A percentile compares a stretch with the other conserved stretches of the same genome.
phyloP scores from a whole-genome alignment of 2,113 vertebrate species.

The Heterochromis multidens region DNA sequence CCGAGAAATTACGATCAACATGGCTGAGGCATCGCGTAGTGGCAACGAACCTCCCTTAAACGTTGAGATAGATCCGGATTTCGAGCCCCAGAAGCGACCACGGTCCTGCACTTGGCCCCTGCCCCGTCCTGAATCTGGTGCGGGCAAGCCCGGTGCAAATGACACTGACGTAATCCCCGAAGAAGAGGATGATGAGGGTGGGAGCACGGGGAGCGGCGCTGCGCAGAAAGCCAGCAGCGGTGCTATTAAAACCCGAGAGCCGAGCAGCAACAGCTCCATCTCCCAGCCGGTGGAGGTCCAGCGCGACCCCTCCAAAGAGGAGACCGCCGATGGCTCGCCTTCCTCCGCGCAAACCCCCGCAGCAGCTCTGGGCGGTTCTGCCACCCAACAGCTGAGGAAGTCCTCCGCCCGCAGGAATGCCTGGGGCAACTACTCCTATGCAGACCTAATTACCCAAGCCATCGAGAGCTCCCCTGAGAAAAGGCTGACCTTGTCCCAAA shows the following conservation, averaged over 20 bases:
- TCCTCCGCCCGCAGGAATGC: slow-evolving; percentile 93
- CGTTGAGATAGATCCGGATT: slow-evolving; percentile 92
- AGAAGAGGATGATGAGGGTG: slow-evolving; percentile 87
- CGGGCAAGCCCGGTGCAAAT: slow-evolving; percentile 81
- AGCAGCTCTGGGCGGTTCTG: slow-evolving; percentile 63
- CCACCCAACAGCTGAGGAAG: slow-evolving; percentile 85
- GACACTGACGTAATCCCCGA: slow-evolving; percentile 88
- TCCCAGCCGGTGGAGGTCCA: slow-evolving; percentile 51
- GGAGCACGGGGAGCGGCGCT: slow-evolving; percentile 64
- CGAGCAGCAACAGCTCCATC: not conserved
- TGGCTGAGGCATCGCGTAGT: slow-evolving; percentile 80
- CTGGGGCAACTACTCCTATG: slow-evolving; percentile 97
- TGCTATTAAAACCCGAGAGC: slow-evolving; percentile 3
- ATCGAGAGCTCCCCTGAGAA: slow-evolving; percentile 95
- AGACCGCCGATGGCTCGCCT: slow-evolving; percentile 60
- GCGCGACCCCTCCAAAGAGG: slow-evolving; percentile 49
- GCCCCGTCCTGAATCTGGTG: slow-evolving; percentile 88
- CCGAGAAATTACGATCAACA: slow-evolving; percentile 60
- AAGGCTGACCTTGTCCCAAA: slow-evolving; percentile 93
- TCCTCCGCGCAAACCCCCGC: slow-evolving; percentile 58
- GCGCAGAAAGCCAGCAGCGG: slow-evolving; percentile 50
- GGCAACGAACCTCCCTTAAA: slow-evolving; percentile 74
- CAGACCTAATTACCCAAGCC: slow-evolving; percentile 92
- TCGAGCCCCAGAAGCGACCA: slow-evolving; percentile 92
- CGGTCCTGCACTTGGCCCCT: slow-evolving; percentile 95